These are phyloP conservation scores for Chaenocephalus aceratus DNA, from an alignment of 2,113 vertebrate genomes.

Conservation along the genomic window DNA sequence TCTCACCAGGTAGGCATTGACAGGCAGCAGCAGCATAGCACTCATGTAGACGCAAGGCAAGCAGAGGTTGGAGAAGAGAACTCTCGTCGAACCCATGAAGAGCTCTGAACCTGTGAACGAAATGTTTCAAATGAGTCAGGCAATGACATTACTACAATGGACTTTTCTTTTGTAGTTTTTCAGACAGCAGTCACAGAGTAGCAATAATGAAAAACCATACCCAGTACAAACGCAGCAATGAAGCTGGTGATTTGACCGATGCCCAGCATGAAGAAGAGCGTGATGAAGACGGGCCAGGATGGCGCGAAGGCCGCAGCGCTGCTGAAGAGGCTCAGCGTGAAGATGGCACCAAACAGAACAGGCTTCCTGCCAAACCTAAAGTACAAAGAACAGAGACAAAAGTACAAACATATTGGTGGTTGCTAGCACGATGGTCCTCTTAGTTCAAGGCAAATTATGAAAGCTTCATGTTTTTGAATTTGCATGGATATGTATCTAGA, in stretches of 20 bases:
- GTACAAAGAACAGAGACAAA: neutral
- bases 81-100: conserved; percentile 37
- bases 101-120: conserved; percentile 56
- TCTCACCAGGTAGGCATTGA: conserved; percentile 45
- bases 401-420: neutral
- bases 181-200: neutral
- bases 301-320: conserved; percentile 32
- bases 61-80: conserved; percentile 50
- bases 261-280: conserved; percentile 61
- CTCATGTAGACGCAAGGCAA: conserved; percentile 12
- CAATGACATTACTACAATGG: neutral
- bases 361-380: conserved; percentile 70
- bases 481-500: neutral
- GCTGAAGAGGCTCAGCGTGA: conserved; percentile 41
- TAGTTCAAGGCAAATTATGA: neutral
- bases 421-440: neutral
- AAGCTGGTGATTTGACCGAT: conserved; percentile 50
- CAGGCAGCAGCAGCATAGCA: conserved; percentile 33
- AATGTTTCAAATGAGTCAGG: neutral
- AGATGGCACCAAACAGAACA: conserved; percentile 33
- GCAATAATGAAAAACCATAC: conserved; percentile 30
- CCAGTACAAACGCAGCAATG: conserved; percentile 57
- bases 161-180: neutral
- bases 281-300: conserved; percentile 49
- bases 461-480: neutral